phyloP scores from a whole-genome alignment of 2,888 invertebrate species.

The Cephus pygmeus region DNA sequence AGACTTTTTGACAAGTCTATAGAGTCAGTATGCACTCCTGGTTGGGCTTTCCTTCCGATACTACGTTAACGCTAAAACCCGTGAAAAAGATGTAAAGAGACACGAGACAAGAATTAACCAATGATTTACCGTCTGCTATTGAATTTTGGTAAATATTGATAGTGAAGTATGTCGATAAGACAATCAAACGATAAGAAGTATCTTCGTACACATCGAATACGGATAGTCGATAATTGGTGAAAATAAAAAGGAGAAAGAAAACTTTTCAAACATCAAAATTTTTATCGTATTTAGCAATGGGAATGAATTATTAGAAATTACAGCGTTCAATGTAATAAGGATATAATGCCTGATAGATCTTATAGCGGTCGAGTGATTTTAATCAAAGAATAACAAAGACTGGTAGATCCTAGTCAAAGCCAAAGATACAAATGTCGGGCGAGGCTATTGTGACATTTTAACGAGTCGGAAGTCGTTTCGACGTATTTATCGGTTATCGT shows the following conservation, averaged over 20 bases:
- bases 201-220: not conserved
- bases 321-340: not conserved
- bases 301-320: not conserved
- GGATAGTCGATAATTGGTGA: not conserved
- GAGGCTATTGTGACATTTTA: not conserved
- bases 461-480: not conserved
- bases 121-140: not conserved
- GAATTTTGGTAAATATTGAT: not conserved
- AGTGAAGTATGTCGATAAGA: not conserved
- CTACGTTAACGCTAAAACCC: not conserved
- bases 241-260: not conserved
- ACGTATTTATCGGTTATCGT: not conserved
- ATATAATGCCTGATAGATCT: not conserved
- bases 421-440: not conserved
- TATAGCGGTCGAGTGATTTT: not conserved
- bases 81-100: not conserved
- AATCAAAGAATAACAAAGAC: not conserved
- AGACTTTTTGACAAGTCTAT: not conserved
- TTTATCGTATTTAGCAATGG: not conserved
- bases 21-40: not conserved
- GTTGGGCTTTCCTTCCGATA: not conserved
- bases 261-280: not conserved
- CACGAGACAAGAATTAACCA: not conserved
- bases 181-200: not conserved
- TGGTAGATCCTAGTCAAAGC: not conserved